Evolutionary conservation across 2,888 invertebrate genomes (phyloP), one percentile per base, ranked within the genome.

Genomic region (Chalcis sispes): DNA sequence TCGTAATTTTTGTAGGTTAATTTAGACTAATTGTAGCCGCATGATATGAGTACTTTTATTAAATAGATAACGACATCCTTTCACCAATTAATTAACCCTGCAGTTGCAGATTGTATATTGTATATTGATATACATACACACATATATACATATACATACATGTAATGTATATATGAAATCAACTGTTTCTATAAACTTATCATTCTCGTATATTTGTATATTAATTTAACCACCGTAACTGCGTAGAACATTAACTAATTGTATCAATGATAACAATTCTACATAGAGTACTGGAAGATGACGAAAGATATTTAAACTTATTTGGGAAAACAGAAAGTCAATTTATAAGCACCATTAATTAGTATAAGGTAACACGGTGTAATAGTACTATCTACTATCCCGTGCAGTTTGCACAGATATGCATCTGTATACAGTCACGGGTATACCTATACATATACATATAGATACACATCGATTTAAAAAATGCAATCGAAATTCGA

Each of bases 21-120:
- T 74, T 77, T 79, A 79, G 79, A 78, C 65, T 79, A 77, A 77
- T 62, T 72, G 72, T 77, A 79, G 77, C 70, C 77, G 79, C 79
- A 79, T 79, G 79, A 72, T 61, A 77, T 32, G 52, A 77, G 71
- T 77, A 72, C 18, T 70, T 77, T 77, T 67, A 54, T 66, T 64
- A 70, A 27, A 65, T 69, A 72, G 42, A 69, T 72, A 69, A 58
- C 32, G 54, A 58, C 40, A 61, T 58, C 50, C 77, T 52, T 20
- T 36, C 52, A 65, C 58, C 58, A 70, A 54, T 62, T 58, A 77
- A 77, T 77, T 77, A 69, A 76, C 72, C 72, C 52, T 40, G 50
- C 71, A 54, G 18, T 40, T 25, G 15, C 58, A 59, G 4, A 36
- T 27, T 40, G 15, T 54, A 59, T 8, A 36, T 27, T 40, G 15